Percentiles rank a stretch among this genome's conserved stretches.
Conservation (phyloP, 2,888 invertebrate genomes). For the Scaptomyza tumidula region DNA sequence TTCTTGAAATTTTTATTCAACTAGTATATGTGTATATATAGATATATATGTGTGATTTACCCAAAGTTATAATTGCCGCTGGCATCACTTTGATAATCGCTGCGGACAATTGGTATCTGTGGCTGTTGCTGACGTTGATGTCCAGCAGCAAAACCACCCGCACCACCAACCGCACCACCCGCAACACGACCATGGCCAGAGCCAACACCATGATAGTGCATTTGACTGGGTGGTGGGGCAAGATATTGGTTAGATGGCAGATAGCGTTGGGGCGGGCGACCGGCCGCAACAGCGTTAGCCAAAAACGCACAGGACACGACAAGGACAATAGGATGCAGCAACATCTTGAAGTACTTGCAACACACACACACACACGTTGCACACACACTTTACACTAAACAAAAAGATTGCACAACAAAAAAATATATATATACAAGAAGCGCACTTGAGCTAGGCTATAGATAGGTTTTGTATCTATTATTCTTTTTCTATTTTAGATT, state of each 20-base stretch:
- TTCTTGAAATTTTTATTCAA: not conserved
- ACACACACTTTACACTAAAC: conserved; percentile 14
- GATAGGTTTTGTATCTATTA: conserved; percentile 9
- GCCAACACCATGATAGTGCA: conserved; percentile 76
- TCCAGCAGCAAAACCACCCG: conserved; percentile 18
- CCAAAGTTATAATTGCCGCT: conserved; percentile 88
- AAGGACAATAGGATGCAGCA: conserved; percentile 51
- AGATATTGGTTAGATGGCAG: conserved; percentile 78
- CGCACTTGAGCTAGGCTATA: conserved; percentile 8
- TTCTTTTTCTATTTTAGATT: not conserved
- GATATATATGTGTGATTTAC: conserved; percentile 80
- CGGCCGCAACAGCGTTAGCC: conserved; percentile 57
- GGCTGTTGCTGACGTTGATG: conserved; percentile 49
- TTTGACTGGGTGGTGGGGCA: conserved; percentile 62
- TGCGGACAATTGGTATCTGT: conserved; percentile 87
- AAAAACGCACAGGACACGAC: conserved; percentile 48
- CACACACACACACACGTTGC: conserved; percentile 1
- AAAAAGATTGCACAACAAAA: conserved; percentile 12
- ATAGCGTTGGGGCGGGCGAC: conserved; percentile 78
- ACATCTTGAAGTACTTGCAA: conserved; percentile 42
- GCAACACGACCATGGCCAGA: conserved; percentile 30
- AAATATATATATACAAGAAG: not conserved
- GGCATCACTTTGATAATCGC: conserved; percentile 87
- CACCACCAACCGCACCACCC: conserved; percentile 1
- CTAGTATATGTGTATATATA: too few relatives aligned